phyloP scores from a whole-genome alignment of 1,140 invertebrate genomes.

The Drosophila orena region DNA sequence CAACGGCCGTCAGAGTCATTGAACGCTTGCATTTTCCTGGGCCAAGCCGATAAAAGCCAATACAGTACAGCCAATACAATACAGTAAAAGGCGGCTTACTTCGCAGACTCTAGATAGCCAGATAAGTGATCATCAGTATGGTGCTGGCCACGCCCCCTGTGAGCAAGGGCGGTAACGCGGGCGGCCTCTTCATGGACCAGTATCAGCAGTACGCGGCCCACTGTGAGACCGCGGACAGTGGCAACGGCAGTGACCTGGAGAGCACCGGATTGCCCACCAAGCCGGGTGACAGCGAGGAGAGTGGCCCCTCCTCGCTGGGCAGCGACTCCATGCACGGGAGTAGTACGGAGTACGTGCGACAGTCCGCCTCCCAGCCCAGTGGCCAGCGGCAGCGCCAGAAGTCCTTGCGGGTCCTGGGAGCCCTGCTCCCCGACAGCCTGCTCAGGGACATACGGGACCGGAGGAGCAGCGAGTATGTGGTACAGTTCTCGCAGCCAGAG shows the following conservation, averaged over 20 bases:
- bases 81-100: conserved; percentile 10
- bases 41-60: conserved; percentile 4
- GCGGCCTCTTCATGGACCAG: conserved; percentile 87
- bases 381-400: conserved; percentile 67
- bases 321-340: conserved; percentile 78
- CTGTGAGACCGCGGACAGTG: conserved; percentile 91
- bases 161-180: conserved; percentile 80
- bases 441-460: conserved; percentile 81
- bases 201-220: conserved; percentile 85
- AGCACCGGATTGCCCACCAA: conserved; percentile 82
- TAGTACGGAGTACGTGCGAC: conserved; percentile 70
- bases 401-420: conserved; percentile 61
- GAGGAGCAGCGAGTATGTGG: conserved; percentile 58
- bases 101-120: background rate
- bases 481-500: conserved; percentile 48
- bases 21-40: conserved; percentile 62
- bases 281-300: conserved; percentile 85
- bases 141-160: conserved; percentile 58
- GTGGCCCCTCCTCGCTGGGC: conserved; percentile 74
- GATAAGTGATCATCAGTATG: conserved; percentile 32
- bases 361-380: conserved; percentile 63
- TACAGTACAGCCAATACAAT: conserved; percentile 1
- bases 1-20: conserved; percentile 81
- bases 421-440: conserved; percentile 76
- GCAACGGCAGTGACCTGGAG: conserved; percentile 93